These are phyloP conservation scores for Thalassoma bifasciatum DNA, from an alignment of 2,113 vertebrate genomes.

Conservation along the genomic window DNA sequence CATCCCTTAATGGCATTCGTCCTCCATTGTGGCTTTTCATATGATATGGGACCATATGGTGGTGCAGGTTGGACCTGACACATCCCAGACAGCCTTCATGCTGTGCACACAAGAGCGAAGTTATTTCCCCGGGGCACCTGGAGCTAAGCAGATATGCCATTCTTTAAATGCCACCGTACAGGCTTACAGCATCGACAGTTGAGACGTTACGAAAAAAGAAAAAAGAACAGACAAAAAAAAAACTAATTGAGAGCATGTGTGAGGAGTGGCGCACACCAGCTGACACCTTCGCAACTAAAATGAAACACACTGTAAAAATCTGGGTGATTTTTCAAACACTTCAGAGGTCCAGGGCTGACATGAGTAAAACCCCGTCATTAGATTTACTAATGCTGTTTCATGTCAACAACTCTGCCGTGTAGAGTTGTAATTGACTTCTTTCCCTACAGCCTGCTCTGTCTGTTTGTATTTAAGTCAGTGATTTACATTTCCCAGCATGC, in stretches of 20 bases:
- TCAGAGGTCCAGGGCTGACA: conserved; percentile 19
- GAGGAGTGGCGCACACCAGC: conserved; percentile 50
- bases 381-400: background rate
- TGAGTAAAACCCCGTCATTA: conserved; percentile 21
- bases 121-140: conserved; percentile 74
- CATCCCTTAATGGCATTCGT: conserved; percentile 20
- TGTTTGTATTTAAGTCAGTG: conserved; percentile 64
- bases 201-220: conserved; percentile 48
- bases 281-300: conserved; percentile 60
- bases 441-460: conserved; percentile 13
- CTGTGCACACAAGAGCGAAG: conserved; percentile 56
- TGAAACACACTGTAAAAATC: conserved; percentile 78
- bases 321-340: conserved; percentile 42
- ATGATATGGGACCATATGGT: conserved; percentile 71
- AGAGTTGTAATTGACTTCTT: conserved; percentile 9
- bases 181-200: conserved; percentile 60
- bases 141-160: conserved; percentile 71
- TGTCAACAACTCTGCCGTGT: conserved; percentile 11
- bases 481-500: conserved; percentile 67
- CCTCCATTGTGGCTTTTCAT: conserved; percentile 55
- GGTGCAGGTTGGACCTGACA: conserved; percentile 68
- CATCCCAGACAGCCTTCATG: conserved; percentile 63
- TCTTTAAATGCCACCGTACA: conserved; percentile 64
- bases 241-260: conserved; percentile 64
- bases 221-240: background rate